phyloP scores from a whole-genome alignment of 1,140 invertebrate genomes.

The Sesamia nonagrioides region DNA sequence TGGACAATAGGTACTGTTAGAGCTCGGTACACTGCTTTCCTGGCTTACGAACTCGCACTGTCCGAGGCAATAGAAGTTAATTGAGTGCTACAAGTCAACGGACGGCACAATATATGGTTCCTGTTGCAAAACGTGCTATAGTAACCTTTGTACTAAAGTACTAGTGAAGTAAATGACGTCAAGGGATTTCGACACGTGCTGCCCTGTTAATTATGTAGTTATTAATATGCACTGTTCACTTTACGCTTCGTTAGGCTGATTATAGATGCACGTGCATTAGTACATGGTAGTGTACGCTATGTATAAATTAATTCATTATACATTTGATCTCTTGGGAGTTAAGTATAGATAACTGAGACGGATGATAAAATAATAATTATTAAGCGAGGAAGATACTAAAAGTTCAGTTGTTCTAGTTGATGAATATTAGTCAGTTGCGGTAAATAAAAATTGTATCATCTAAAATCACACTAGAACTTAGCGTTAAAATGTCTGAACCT shows the following conservation, averaged over 20 bases:
- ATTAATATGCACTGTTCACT: not conserved
- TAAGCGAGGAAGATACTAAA: no score
- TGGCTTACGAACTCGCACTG: not conserved
- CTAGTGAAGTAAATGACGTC: not conserved
- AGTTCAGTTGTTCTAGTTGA: no score
- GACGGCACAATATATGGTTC: not conserved
- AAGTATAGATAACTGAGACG: no score
- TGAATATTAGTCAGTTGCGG: no score
- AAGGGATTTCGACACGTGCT: conserved; percentile 16
- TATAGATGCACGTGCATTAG: not conserved
- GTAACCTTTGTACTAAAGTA: not conserved
- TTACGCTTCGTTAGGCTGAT: not conserved
- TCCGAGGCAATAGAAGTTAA: conserved; percentile 13
- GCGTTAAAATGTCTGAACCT: no score
- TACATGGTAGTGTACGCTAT: no score
- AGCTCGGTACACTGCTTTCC: not conserved
- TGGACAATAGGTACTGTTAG: not conserved
- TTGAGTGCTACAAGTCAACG: conserved; percentile 21
- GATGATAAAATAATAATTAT: no score
- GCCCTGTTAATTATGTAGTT: not conserved
- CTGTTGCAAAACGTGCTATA: not conserved
- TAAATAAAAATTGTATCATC: no score
- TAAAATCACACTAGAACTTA: no score
- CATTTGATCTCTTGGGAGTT: no score
- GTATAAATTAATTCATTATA: no score